Evolutionary conservation across 2,888 invertebrate genomes (phyloP), one percentile per base, ranked within the genome.

Genomic region (Agrochola litura): DNA sequence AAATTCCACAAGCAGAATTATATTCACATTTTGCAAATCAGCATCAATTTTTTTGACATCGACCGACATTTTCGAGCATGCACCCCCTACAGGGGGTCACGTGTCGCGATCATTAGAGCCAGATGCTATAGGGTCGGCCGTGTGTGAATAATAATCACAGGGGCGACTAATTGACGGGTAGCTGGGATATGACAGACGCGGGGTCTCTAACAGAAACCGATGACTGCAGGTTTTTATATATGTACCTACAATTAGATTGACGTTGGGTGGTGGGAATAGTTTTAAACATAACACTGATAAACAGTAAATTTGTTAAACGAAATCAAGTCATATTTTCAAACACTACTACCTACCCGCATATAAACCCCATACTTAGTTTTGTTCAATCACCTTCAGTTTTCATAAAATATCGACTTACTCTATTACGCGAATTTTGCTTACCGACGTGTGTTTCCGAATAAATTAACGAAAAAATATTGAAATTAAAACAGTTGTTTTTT

Each of bases 41-140:
- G 66, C 43, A 6, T 67, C 10, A 58, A 60, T 81, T 84, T 85
- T 83, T 84, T 85, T 79, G 77, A 77, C 85, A 80, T 77, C 10
- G 14, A 73, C 58, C 56, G 43, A 79, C 71, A 79, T 82, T 79
- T 77, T 68, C 70, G 37, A 43, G 71, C 76, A 71, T 72, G 71
- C 81, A 54, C 79, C 70, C 85, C 82, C 74, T 56, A 67, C 64
- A 64, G 54, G 49, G 60, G 69, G 90, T 77, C 94, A 90, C 94
- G 92, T 92, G 93, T 88, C 91, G 80, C 81, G 81, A 90, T 92
- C 95, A 93, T 94, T 95, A 94, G 91, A 92, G 93, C 92, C 94
- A 95, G 94, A 94, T 93, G 94, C 58, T 90, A 14, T 86, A 81
- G 89, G 88, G 86, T 78, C 79, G 83, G 79, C 79, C 84, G 89